Percentiles rank a stretch among this genome's conserved stretches.
Conservation (phyloP, 2,113 vertebrate species). For the Brienomyrus longianalis region DNA sequence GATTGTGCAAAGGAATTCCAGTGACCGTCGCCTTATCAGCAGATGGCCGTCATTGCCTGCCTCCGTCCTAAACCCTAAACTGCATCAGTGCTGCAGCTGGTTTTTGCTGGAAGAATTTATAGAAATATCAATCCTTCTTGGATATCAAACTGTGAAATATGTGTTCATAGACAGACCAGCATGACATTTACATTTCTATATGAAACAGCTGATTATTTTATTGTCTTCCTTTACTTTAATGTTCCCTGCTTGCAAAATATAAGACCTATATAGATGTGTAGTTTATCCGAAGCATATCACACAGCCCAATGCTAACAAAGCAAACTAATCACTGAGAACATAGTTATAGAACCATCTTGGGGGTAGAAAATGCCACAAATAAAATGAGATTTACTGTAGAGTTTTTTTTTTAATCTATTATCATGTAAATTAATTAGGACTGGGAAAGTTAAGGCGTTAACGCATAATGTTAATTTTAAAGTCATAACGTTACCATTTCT, state of each 20-base stretch:
- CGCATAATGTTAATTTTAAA: background rate
- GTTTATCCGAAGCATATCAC: background rate
- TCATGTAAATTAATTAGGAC: background rate
- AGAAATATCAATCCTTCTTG: too few relatives aligned
- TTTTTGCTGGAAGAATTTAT: background rate
- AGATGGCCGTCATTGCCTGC: background rate
- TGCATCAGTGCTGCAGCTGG: background rate
- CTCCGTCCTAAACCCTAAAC: background rate
- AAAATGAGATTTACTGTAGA: background rate
- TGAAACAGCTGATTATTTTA: background rate
- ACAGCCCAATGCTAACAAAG: background rate
- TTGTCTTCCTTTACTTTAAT: background rate
- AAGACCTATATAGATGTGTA: background rate
- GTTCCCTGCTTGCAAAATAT: background rate
- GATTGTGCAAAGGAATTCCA: background rate
- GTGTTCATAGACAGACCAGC: too few relatives aligned
- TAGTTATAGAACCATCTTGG: too few relatives aligned
- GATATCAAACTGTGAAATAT: too few relatives aligned
- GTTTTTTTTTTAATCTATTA: too few relatives aligned
- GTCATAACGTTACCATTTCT: background rate
- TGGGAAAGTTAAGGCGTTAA: background rate
- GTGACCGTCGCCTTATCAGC: background rate
- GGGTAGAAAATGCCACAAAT: background rate
- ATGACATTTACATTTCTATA: background rate
- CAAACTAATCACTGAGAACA: background rate